These are phyloP conservation scores for Fulmarus glacialis DNA, from an alignment of 2,113 vertebrate genomes.

Conservation along the genomic window DNA sequence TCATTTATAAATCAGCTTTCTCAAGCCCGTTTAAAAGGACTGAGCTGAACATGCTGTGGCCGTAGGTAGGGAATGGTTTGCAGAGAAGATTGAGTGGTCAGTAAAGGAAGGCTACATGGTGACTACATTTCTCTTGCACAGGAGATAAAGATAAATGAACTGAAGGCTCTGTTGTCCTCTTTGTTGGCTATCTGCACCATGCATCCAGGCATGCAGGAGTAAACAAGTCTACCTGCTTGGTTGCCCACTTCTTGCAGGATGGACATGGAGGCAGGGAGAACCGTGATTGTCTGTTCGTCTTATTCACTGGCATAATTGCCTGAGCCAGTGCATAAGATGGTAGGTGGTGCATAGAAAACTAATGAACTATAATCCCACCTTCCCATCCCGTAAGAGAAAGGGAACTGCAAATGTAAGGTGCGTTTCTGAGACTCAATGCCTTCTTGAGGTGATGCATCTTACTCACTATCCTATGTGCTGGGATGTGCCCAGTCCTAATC, in stretches of 20 bases:
- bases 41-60: background rate
- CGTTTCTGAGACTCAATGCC: background rate
- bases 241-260: background rate
- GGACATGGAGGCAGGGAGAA: background rate
- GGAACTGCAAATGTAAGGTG: background rate
- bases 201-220: background rate
- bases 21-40: background rate
- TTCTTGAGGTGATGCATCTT: background rate
- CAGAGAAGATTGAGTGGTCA: background rate
- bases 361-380: background rate
- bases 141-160: background rate
- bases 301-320: background rate
- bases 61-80: background rate
- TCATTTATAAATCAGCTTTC: background rate
- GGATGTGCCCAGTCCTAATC: slow-evolving; percentile 39
- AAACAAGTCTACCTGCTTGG: background rate
- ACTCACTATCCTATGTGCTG: background rate
- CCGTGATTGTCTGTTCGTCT: fast-evolving
- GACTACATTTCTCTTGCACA: background rate
- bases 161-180: background rate
- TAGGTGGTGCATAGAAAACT: background rate
- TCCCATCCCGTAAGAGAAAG: background rate
- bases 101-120: background rate
- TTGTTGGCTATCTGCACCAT: background rate
- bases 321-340: background rate